These are phyloP conservation scores for Eupithecia centaureata DNA, from an alignment of 2,888 invertebrate species.

Conservation along the genomic window DNA sequence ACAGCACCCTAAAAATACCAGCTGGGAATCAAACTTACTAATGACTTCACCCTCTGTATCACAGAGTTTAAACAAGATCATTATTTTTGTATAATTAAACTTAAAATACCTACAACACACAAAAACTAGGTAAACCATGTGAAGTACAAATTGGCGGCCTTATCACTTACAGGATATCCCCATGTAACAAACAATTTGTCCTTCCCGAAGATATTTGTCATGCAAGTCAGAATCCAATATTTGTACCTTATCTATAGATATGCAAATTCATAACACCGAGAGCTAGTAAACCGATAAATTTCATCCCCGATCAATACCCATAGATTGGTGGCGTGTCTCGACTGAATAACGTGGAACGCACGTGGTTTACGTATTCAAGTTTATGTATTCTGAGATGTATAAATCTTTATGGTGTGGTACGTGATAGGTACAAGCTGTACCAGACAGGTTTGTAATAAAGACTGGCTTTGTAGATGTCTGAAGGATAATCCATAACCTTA, in stretches of 20 bases:
- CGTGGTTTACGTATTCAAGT: not conserved
- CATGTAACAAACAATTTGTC: not conserved
- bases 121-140: too few relatives aligned
- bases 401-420: not conserved
- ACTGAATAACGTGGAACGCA: not conserved
- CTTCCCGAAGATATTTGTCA: not conserved
- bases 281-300: not conserved
- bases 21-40: too few relatives aligned
- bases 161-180: too few relatives aligned
- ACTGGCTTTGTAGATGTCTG: not conserved
- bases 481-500: too few relatives aligned
- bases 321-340: not conserved
- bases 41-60: too few relatives aligned
- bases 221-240: not conserved
- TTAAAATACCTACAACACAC: too few relatives aligned
- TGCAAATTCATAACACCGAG: conserved; percentile 1
- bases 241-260: not conserved
- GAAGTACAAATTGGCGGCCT: too few relatives aligned
- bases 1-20: too few relatives aligned
- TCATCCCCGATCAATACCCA: not conserved
- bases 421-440: not conserved
- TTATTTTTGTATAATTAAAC: too few relatives aligned
- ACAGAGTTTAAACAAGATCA: too few relatives aligned
- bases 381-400: conserved; percentile 1
- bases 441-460: not conserved